Evolutionary conservation across 2,113 vertebrate species (phyloP), one percentile per base, ranked within the genome.

Genomic region (Phalacrocorax brasilianus): DNA sequence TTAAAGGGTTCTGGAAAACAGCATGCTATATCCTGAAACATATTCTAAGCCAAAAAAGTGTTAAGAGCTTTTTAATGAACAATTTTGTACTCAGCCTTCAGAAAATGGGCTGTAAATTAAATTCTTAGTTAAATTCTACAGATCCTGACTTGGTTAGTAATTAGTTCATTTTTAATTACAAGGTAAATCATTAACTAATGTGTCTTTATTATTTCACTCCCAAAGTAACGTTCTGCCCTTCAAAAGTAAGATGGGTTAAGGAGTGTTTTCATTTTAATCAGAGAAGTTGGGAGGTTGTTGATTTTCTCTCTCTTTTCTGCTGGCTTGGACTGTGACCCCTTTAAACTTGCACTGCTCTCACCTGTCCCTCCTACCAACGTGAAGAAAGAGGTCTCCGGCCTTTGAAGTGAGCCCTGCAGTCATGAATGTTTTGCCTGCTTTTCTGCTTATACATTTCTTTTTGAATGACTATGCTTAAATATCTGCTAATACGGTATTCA

Each of bases 141-240:
- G 62, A 45, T 62, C 22, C 38, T 70, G 52, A 12, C 38, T 52
- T 76, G 32, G 21, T 53, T 91, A 83, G 49, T 52, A 90, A 93
- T 58, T 85, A 59, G 80, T 81, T 79, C 45, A 88, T 66, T 91
- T 96, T 94, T 94, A 95, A 97, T 96, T 91, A 88, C 16, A 92
- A 42, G 50, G 28, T 75, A 47, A 88, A 86, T 81, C 33, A 95
- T 96, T 96, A 95, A 91, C 1, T 12, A 89, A 26, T 1, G 12
- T 5, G 13, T 33, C 53, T 90, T 84, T 73, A 61, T 91, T 95
- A 75, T 85, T 93, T 91, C 42, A 74, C 13, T 38, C 52, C n/a
- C 45, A 44, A 89, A 84, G 28, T 70, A 85, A 80, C 0, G 0
- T 63, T 91, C 38, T 96, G 50, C 28, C 40, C 59, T 83, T 93